Percentiles rank a stretch among this genome's conserved stretches.
phyloP scores from a whole-genome alignment of 2,888 invertebrate genomes.

The Cephus spinipes region DNA sequence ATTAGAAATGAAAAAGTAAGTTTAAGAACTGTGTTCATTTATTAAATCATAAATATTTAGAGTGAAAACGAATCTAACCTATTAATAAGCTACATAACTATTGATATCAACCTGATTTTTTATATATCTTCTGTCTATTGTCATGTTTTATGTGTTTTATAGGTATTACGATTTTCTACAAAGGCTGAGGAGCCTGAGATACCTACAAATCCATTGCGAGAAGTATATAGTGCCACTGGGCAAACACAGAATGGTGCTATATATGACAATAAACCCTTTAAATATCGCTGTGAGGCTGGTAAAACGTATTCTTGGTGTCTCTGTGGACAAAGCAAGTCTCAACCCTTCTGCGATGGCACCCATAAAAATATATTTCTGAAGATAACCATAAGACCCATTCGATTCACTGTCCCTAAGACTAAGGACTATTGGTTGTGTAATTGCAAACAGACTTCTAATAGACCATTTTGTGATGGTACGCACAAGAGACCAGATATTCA shows the following conservation, averaged over 20 bases:
- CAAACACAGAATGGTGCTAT: slow-evolving; percentile 81
- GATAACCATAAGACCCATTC: slow-evolving; percentile 82
- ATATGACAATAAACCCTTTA: slow-evolving; percentile 92
- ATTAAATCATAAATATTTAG: background rate
- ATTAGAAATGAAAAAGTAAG: background rate
- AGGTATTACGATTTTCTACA: slow-evolving; percentile 16
- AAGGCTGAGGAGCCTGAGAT: slow-evolving; percentile 68
- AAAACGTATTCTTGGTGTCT: slow-evolving; percentile 82
- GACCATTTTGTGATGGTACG: slow-evolving; percentile 97
- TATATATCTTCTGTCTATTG: background rate
- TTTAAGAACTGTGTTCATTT: background rate
- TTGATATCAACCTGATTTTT: background rate
- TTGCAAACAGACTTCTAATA: slow-evolving; percentile 93
- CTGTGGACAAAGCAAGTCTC: slow-evolving; percentile 91
- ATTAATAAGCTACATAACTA: background rate
- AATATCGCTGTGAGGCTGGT: slow-evolving; percentile 77
- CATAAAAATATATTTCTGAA: slow-evolving; percentile 83
- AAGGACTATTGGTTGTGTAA: slow-evolving; percentile 98
- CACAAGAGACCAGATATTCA: slow-evolving; percentile 83
- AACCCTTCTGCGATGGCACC: slow-evolving; percentile 95
- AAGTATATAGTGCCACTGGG: slow-evolving; percentile 72
- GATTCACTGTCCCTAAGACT: slow-evolving; percentile 86
- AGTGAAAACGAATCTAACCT: background rate
- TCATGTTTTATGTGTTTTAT: background rate
- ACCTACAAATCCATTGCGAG: slow-evolving; percentile 75